Conservation (phyloP, 2,888 invertebrate species). For the Polietes domitor region DNA sequence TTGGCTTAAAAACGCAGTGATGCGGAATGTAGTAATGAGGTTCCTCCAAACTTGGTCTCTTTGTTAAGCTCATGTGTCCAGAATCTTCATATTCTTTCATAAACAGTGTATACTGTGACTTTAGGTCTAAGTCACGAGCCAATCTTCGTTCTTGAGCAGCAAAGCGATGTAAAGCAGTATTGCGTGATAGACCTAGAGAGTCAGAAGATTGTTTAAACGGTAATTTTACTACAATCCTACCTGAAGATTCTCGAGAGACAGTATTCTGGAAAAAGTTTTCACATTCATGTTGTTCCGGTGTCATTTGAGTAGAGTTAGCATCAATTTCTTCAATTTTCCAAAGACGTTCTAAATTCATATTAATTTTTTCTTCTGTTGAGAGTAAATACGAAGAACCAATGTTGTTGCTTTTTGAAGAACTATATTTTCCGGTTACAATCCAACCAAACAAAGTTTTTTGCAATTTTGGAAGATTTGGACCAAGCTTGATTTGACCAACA, state of each 20-base stretch:
- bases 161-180: constrained; percentile 39
- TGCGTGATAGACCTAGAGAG: constrained; percentile 58
- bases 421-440: constrained; percentile 62
- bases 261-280: constrained; percentile 39
- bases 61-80: constrained; percentile 79
- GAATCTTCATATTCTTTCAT: constrained; percentile 63
- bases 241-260: constrained; percentile 31
- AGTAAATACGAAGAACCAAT: constrained; percentile 20
- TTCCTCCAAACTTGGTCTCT: constrained; percentile 23
- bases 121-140: constrained; percentile 34
- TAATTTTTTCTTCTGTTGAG: constrained; percentile 22
- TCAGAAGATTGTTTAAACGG: constrained; percentile 50
- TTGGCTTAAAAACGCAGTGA: constrained; percentile 61
- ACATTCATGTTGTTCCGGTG: constrained; percentile 49
- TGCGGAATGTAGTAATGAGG: constrained; percentile 60
- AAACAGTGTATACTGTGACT: constrained; percentile 58
- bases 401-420: constrained; percentile 13
- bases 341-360: constrained; percentile 24
- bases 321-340: constrained; percentile 46
- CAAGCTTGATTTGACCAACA: constrained; percentile 64
- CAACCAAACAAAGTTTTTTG: constrained; percentile 68
- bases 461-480: constrained; percentile 54
- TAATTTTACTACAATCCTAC: constrained; percentile 49
- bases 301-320: neutral
- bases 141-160: constrained; percentile 52